These are phyloP conservation scores for Plecotus auritus DNA, from an alignment of 2,113 vertebrate genomes.

Conservation along the genomic window DNA sequence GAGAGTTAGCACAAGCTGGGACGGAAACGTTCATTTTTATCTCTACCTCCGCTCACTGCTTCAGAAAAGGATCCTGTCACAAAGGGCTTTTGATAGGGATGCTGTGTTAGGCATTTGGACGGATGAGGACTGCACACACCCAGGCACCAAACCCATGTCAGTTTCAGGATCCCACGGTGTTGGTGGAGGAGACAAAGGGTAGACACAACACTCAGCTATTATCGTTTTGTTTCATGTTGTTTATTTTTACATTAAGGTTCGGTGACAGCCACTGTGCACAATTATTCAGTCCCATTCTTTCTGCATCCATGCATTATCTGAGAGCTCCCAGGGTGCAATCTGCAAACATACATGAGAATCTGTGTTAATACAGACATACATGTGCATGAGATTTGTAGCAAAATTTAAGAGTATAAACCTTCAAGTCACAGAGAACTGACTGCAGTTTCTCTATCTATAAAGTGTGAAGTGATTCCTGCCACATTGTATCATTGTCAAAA, in stretches of 20 bases:
- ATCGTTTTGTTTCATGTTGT: background rate
- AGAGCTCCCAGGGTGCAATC: background rate
- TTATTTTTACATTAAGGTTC: slow-evolving; percentile 39
- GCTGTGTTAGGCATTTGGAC: background rate
- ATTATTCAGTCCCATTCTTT: background rate
- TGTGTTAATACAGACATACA: background rate
- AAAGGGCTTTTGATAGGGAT: background rate
- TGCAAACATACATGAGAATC: background rate
- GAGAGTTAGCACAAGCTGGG: slow-evolving; percentile 53
- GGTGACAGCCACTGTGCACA: background rate
- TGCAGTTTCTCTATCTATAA: background rate
- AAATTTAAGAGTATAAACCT: background rate
- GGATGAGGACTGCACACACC: background rate
- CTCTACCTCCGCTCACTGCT: background rate
- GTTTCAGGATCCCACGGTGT: background rate
- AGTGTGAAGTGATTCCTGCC: background rate
- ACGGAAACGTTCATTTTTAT: slow-evolving; percentile 55
- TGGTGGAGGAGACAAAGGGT: background rate
- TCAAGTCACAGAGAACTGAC: background rate
- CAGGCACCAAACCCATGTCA: background rate
- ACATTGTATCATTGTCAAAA: background rate
- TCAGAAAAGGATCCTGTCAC: background rate
- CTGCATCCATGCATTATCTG: background rate
- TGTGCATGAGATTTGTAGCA: background rate
- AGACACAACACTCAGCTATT: background rate